A percentile compares a stretch with the other conserved stretches of the same genome.
Evolutionary conservation across 2,888 invertebrate genomes (phyloP).

Genomic region (Dynastes maya): DNA sequence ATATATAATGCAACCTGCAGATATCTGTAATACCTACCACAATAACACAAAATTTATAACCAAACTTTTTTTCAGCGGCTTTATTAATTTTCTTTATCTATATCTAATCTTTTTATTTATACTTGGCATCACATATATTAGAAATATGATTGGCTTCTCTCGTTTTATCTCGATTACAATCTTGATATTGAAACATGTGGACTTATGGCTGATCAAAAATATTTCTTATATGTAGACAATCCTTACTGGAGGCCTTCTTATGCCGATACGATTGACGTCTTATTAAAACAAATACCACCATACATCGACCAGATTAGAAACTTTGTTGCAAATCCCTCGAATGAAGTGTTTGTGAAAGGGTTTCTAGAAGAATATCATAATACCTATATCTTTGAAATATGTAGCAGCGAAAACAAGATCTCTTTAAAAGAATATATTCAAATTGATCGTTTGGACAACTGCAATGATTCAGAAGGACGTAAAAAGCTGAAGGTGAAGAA

Average conservation of each 20-base stretch:
- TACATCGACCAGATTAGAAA: background rate
- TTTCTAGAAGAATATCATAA: background rate
- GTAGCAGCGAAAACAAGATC: conserved; percentile 10
- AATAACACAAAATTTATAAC: no score
- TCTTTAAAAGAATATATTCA: background rate
- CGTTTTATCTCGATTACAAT: no score
- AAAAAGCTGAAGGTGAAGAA: background rate
- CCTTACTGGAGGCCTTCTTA: conserved; percentile 31
- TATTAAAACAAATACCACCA: background rate
- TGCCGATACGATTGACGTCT: background rate
- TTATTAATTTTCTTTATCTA: no score
- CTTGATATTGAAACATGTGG: no score
- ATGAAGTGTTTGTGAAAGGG: background rate
- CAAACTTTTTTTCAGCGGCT: no score
- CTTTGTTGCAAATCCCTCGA: background rate
- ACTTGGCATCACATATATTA: no score
- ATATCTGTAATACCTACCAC: no score
- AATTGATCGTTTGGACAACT: background rate
- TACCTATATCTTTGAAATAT: conserved; percentile 4
- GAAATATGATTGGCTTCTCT: no score
- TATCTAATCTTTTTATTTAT: no score
- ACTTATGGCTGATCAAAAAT: background rate
- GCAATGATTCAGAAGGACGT: background rate
- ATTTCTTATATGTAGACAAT: background rate
- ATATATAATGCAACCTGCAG: no score